phyloP scores from a whole-genome alignment of 1,140 invertebrate species.

The Macrostomum lignano region DNA sequence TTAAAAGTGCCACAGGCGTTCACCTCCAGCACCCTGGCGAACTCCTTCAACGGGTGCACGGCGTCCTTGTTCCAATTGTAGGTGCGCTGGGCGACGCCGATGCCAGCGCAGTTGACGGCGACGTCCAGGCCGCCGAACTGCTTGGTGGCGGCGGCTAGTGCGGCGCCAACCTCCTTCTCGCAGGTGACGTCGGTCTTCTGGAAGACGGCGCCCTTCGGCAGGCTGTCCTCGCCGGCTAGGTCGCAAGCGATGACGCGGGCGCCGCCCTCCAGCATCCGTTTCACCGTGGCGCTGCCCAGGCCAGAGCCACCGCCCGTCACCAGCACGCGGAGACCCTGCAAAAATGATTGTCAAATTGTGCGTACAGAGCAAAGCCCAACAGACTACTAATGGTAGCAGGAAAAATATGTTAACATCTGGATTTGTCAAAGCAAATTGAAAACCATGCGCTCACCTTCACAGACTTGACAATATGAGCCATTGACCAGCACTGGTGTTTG shows the following conservation, averaged over 20 bases:
- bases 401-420: too few relatives aligned
- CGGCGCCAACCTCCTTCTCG: constrained; percentile 46
- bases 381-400: too few relatives aligned
- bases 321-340: constrained; percentile 41
- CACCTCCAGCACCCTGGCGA: constrained; percentile 32
- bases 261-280: constrained; percentile 40
- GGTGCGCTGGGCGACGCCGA: constrained; percentile 52
- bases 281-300: constrained; percentile 54
- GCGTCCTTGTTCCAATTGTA: constrained; percentile 62
- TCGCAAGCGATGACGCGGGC: constrained; percentile 56
- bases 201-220: constrained; percentile 40
- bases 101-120: constrained; percentile 75
- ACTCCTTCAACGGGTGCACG: constrained; percentile 38
- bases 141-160: constrained; percentile 40
- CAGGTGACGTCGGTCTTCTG: constrained; percentile 39
- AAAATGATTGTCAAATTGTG: constrained; percentile 1
- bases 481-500: too few relatives aligned
- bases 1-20: constrained; percentile 80
- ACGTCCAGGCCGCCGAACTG: constrained; percentile 59
- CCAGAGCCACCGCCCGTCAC: constrained; percentile 76
- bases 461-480: too few relatives aligned
- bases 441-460: too few relatives aligned
- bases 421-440: too few relatives aligned
- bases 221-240: constrained; percentile 48
- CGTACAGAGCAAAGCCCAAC: too few relatives aligned